Evolutionary conservation across 1,140 invertebrate species (phyloP), one percentile per base, ranked within the genome.

Genomic region (Drosophila elegans): DNA sequence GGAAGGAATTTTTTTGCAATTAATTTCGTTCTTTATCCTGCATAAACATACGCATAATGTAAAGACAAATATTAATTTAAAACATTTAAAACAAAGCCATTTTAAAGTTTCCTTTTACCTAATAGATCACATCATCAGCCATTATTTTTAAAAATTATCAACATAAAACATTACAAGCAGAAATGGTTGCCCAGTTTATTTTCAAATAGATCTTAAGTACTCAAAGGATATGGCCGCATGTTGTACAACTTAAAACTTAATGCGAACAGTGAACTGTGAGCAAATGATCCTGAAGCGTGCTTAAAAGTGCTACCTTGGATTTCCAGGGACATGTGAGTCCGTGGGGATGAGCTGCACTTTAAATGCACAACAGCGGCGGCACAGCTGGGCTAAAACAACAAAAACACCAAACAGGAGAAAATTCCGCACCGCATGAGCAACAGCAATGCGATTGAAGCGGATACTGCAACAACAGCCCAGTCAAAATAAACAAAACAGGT

Each of bases 401-500:
- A 61, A 54, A 77, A 39, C 46, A 59, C 16, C 21, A 49, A 42
- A 13, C 75, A 61, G 34, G 34, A 39, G 44, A 12, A 49, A 49
- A 52, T 36, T 39, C 32, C 21, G 46, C 39, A 69, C 62, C 48
- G 29, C 67, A 51, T 34, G 21, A 60, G 34, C 42, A 54, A 44
- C 54, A 57, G 38, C 56, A 77, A 36, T 53, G 32, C 34, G 48
- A 69, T 69, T 69, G 63, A 66, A 68, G 64, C 64, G 64, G 61
- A 68, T 45, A 21, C 78, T 44, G 41, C 46, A 80, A 59, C 48
- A 72, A 52, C 62, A 78, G 25, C 68, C 41, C 46, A 82, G 64
- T 78, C 83, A 85, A 86, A 83, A 86, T 88, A 79, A 88, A 88
- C 83, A 88, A 88, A 88, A 69, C 83, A 86, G 83, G 83, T 86